Conservation (phyloP, 2,797 vertebrate genomes). For the Taenioides sp. region DNA sequence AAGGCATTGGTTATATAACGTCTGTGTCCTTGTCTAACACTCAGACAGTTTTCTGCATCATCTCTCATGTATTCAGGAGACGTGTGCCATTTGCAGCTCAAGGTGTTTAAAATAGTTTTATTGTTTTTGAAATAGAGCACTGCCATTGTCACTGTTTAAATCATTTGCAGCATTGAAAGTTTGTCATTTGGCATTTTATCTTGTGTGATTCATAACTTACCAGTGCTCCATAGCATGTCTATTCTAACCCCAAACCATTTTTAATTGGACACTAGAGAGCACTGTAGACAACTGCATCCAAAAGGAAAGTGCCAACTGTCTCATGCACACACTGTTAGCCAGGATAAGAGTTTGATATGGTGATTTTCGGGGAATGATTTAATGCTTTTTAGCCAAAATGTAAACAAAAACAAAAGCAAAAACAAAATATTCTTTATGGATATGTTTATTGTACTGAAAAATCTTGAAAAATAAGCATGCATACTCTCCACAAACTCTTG, state of each 20-base stretch:
- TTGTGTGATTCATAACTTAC: conserved; percentile 19
- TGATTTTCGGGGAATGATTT: no score
- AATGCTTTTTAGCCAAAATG: no score
- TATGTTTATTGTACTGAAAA: no score
- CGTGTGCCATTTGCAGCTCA: conserved; percentile 7
- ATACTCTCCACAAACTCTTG: no score
- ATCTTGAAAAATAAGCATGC: no score
- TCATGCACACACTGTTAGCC: no score
- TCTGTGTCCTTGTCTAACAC: conserved; percentile 3
- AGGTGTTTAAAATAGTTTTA: not conserved
- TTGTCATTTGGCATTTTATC: not conserved
- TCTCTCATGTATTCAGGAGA: conserved; percentile 37
- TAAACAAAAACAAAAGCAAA: no score
- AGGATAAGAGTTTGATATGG: no score
- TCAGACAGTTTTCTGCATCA: conserved; percentile 6
- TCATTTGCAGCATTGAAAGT: conserved; percentile 14
- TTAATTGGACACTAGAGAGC: not conserved
- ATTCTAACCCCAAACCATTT: no score
- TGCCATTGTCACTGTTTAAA: not conserved
- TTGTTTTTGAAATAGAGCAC: not conserved
- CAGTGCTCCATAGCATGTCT: no score
- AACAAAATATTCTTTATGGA: no score
- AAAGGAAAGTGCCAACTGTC: not conserved
- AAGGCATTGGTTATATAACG: not conserved
- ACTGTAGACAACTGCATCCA: not conserved